A percentile compares a stretch with the other conserved stretches of the same genome.
phyloP scores from a whole-genome alignment of 2,888 invertebrate species.

The Chalcis sispes region DNA sequence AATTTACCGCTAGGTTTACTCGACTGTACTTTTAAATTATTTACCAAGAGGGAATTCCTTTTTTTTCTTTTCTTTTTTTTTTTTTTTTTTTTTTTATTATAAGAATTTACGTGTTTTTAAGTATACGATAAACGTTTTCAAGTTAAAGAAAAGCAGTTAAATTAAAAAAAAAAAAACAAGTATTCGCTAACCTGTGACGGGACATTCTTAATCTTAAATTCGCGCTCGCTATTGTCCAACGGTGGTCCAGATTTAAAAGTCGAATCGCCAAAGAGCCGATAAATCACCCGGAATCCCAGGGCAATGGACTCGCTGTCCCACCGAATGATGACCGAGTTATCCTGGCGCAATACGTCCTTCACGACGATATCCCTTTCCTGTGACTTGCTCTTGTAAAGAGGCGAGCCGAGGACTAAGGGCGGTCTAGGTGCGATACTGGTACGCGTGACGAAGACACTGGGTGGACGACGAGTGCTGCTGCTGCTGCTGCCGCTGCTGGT shows the following conservation, averaged over 20 bases:
- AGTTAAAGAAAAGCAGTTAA: too few relatives aligned
- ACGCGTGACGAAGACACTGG: slow-evolving; percentile 70
- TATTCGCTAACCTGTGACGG: slow-evolving; percentile 84
- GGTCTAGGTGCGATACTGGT: slow-evolving; percentile 66
- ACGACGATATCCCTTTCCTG: slow-evolving; percentile 89
- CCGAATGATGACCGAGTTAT: slow-evolving; percentile 91
- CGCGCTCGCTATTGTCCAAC: slow-evolving; percentile 90
- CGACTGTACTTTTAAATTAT: background rate
- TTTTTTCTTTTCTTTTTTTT: background rate
- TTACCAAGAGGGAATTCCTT: background rate
- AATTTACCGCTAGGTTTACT: background rate
- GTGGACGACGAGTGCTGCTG: slow-evolving; percentile 65
- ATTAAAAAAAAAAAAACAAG: background rate
- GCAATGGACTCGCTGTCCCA: slow-evolving; percentile 83
- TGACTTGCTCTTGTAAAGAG: slow-evolving; percentile 79
- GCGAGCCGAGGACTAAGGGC: slow-evolving; percentile 64
- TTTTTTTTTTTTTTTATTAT: background rate
- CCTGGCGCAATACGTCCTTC: slow-evolving; percentile 90
- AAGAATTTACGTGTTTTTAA: too few relatives aligned
- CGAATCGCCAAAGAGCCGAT: slow-evolving; percentile 92
- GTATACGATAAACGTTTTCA: too few relatives aligned
- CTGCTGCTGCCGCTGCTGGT: slow-evolving; percentile 60
- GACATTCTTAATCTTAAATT: slow-evolving; percentile 95
- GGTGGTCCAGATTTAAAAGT: slow-evolving; percentile 94
- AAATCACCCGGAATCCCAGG: slow-evolving; percentile 89